Evolutionary conservation across 2,888 invertebrate species (phyloP), one percentile per base, ranked within the genome.

Genomic region (Dryomyza anilis): DNA sequence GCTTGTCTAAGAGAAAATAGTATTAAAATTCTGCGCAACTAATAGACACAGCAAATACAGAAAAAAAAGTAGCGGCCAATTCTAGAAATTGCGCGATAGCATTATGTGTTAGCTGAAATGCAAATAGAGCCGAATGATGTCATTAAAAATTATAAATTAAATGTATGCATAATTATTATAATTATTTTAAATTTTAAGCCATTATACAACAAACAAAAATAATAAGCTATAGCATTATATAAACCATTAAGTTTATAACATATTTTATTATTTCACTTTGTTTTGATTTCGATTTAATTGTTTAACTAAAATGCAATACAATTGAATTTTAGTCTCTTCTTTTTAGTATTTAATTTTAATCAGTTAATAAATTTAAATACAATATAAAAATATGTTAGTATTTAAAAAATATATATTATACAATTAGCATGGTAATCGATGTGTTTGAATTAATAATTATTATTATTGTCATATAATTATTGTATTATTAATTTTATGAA

Each of bases 121-220:
- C 58, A 46, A 57, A 57, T 45, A 45, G 45, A 45, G 46, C 45
- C 59, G 48, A 46, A 48, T 16, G n/a, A 59, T 59, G 48, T 59
- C 46, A 59, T 33, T 59, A 59, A 59, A n/a, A 25, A 48, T 48
- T 55, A 12, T 19, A 16, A 43, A 56, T 39, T 23, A 56, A 19
- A 30, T 43, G 16, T 57, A 39, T 27, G 45, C 57, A 57, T 55
- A 55, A 55, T 33, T 29, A 33, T 23, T 43, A 57, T 43, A 57
- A 27, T 27, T n/a, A 23, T 57, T 50, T 50, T 19, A 14, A 50
- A 50, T 50, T 50, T 23, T n/a, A 27, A 50, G 23, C 14, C 10
- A 14, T 25, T 50, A 45, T 19, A 16, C 19, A 39, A 39, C 39
- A n/a, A n/a, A 52, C 2, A 14, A 3, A 52, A 29, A 27, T 29